Conservation (phyloP, 2,888 invertebrate species). For the Drosophila ustulata region DNA sequence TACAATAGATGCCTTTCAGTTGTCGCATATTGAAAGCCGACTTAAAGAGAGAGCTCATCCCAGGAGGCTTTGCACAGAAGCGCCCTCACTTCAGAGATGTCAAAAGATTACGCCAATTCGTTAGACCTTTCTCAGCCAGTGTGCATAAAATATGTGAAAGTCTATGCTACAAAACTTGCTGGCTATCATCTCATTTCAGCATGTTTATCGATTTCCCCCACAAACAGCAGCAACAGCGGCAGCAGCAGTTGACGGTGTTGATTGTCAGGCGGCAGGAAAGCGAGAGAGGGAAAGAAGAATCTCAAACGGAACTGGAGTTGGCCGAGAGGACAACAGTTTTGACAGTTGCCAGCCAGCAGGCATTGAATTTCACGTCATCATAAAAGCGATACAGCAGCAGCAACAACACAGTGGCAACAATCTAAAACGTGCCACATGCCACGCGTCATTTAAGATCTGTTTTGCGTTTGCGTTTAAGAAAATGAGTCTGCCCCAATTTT, state of each 20-base stretch:
- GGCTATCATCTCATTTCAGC: constrained; percentile 32
- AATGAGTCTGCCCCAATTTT: constrained; percentile 17
- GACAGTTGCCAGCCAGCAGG: constrained; percentile 29
- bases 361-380: constrained; percentile 53
- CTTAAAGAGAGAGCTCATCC: constrained; percentile 1
- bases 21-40: background rate
- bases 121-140: constrained; percentile 3
- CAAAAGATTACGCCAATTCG: constrained; percentile 3
- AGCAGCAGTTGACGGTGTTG: constrained; percentile 15
- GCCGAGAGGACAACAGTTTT: constrained; percentile 31
- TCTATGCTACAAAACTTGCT: background rate
- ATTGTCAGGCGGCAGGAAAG: background rate
- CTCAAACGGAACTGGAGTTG: constrained; percentile 18
- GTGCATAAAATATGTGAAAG: constrained; percentile 5
- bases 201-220: constrained; percentile 43
- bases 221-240: background rate
- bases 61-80: background rate
- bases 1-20: background rate
- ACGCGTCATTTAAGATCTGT: constrained; percentile 10
- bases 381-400: constrained; percentile 26
- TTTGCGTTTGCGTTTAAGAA: constrained; percentile 4
- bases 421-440: constrained; percentile 25
- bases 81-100: background rate
- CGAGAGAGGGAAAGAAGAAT: background rate
- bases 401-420: constrained; percentile 5